Conservation (phyloP, 2,888 invertebrate genomes). For the Sympetrum striolatum region DNA sequence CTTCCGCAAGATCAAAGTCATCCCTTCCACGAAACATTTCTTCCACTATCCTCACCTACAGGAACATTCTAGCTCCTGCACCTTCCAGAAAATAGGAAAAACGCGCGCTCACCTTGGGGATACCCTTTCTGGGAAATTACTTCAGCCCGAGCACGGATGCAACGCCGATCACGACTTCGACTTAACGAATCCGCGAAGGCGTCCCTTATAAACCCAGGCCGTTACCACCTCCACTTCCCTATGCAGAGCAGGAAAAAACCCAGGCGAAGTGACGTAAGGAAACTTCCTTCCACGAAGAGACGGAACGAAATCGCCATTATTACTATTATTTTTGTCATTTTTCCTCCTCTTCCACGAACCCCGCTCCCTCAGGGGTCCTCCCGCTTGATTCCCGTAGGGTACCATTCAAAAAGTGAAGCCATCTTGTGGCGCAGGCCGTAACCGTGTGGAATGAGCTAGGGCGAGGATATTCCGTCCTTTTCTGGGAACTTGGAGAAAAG, state of each 20-base stretch:
- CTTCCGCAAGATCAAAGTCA: no score
- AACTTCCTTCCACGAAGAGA: background rate
- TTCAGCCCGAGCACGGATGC: no score
- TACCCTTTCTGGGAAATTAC: no score
- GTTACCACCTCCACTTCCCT: no score
- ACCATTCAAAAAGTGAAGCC: background rate
- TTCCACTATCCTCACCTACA: no score
- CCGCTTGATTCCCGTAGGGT: background rate
- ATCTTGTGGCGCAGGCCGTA: background rate
- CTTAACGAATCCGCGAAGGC: no score
- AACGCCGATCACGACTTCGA: no score
- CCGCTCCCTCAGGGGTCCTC: background rate
- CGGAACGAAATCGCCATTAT: background rate
- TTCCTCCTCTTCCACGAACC: background rate
- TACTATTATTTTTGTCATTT: background rate
- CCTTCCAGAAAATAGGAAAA: no score
- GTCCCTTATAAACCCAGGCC: no score
- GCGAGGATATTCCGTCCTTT: background rate
- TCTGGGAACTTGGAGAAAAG: background rate
- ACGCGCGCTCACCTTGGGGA: no score
- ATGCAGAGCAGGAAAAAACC: background rate
- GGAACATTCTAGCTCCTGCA: no score
- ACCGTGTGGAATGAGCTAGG: background rate
- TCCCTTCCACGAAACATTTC: no score
- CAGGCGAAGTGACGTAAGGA: background rate